These are phyloP conservation scores for Phylloscopus trochilus DNA, from an alignment of 2,113 vertebrate species.

Conservation along the genomic window DNA sequence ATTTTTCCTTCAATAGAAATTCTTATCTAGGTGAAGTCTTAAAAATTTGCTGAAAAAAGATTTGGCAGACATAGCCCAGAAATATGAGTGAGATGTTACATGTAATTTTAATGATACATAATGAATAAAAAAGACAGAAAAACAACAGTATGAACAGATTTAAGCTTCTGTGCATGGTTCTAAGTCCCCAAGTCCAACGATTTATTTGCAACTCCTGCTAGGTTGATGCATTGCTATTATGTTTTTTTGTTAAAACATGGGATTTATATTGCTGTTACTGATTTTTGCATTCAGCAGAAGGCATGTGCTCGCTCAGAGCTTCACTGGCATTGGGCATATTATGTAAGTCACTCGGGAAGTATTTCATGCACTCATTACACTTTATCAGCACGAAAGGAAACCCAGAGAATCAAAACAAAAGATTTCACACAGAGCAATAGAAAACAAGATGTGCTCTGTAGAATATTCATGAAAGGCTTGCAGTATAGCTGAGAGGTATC, in stretches of 20 bases:
- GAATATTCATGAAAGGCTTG: constrained; percentile 39
- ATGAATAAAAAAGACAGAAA: background rate
- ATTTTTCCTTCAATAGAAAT: background rate
- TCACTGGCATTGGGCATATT: background rate
- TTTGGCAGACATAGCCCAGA: background rate
- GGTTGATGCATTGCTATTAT: background rate
- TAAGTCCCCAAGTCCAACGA: background rate
- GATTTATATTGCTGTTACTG: background rate
- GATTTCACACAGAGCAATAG: constrained; percentile 1
- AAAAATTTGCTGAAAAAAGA: background rate
- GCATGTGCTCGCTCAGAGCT: background rate
- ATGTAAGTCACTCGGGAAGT: constrained; percentile 31
- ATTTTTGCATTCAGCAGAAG: background rate
- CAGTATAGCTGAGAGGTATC: background rate
- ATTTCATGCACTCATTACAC: constrained; percentile 15
- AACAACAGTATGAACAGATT: background rate
- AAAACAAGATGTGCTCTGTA: background rate
- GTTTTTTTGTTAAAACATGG: background rate
- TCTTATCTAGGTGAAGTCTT: background rate
- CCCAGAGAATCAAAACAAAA: constrained; percentile 42
- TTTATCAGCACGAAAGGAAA: constrained; percentile 19
- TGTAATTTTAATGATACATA: background rate
- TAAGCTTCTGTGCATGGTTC: background rate
- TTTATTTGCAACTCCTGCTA: background rate
- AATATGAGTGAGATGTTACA: background rate